A percentile compares a stretch with the other conserved stretches of the same genome.
These are phyloP conservation scores for Tachystola acroxantha DNA, from an alignment of 2,888 invertebrate species.

Conservation along the genomic window DNA sequence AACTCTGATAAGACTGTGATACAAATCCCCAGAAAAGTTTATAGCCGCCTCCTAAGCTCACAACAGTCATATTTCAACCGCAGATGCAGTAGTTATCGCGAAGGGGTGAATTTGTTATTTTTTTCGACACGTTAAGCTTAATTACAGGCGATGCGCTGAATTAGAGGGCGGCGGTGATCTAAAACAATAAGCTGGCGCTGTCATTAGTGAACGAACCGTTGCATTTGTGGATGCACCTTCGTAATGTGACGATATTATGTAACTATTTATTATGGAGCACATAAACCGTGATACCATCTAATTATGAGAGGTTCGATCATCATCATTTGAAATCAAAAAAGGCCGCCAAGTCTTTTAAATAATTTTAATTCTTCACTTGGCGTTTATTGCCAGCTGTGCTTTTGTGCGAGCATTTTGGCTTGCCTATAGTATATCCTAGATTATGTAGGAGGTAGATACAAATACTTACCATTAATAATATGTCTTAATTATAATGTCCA, in stretches of 20 bases:
- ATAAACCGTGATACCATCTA: slow-evolving; percentile 23
- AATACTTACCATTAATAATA: too few species aligned
- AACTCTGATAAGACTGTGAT: slow-evolving; percentile 12
- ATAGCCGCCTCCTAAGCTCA: slow-evolving; percentile 32
- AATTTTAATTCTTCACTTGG: background rate
- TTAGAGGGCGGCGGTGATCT: slow-evolving; percentile 71
- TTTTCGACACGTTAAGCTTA: slow-evolving; percentile 49
- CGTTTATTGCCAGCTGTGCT: too few species aligned
- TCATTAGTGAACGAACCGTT: slow-evolving; percentile 52
- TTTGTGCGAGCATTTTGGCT: too few species aligned
- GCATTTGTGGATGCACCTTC: slow-evolving; percentile 51
- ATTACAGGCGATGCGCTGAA: slow-evolving; percentile 64
- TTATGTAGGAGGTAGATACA: too few species aligned
- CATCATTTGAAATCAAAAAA: too few species aligned
- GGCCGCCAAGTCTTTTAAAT: too few species aligned
- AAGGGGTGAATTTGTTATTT: slow-evolving; percentile 64
- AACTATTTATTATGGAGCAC: slow-evolving; percentile 44
- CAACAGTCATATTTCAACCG: slow-evolving; percentile 43
- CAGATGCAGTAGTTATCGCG: slow-evolving; percentile 53
- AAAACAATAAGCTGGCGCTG: slow-evolving; percentile 70
- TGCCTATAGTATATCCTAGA: too few species aligned
- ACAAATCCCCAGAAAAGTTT: slow-evolving; percentile 24
- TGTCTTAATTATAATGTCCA: too few species aligned
- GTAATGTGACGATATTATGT: slow-evolving; percentile 67
- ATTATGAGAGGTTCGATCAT: slow-evolving; percentile 12